A percentile compares a stretch with the other conserved stretches of the same genome.
These are phyloP conservation scores for Calliphora vomitoria DNA, from an alignment of 2,888 invertebrate species.

Conservation along the genomic window DNA sequence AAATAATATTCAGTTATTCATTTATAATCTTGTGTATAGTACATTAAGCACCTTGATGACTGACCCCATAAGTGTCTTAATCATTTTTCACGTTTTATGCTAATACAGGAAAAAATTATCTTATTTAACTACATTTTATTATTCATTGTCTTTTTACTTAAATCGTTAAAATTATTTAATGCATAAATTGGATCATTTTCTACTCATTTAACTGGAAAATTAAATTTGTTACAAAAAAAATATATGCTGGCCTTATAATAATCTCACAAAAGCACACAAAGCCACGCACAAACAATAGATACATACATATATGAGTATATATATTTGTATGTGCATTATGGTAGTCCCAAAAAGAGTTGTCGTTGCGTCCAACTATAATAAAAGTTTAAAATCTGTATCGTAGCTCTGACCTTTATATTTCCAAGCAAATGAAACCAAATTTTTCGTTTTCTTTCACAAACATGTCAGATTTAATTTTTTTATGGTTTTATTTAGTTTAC, in stretches of 20 bases:
- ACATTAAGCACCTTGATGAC: neutral
- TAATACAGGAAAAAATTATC: neutral
- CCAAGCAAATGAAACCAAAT: no score
- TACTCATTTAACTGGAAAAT: slow-evolving; percentile 79
- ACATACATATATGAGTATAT: no score
- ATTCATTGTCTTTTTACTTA: slow-evolving; percentile 57
- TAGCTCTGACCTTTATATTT: no score
- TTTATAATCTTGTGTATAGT: no score
- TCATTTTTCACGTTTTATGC: neutral
- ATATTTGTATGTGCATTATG: no score
- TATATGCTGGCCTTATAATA: slow-evolving; percentile 44
- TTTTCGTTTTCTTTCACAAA: no score
- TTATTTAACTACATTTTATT: slow-evolving; percentile 62
- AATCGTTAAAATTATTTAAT: slow-evolving; percentile 72
- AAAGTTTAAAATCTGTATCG: no score
- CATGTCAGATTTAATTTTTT: no score
- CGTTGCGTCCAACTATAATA: no score
- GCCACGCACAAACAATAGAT: neutral
- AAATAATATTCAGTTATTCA: no score
- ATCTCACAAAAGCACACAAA: neutral
- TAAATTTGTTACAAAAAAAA: slow-evolving; percentile 74
- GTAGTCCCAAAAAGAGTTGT: no score
- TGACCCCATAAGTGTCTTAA: neutral
- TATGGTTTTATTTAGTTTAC: no score
- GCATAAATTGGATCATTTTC: slow-evolving; percentile 77